Base-by-base conservation (phyloP, 2,888 invertebrate genomes). In the Coremacera marginata region DNA sequence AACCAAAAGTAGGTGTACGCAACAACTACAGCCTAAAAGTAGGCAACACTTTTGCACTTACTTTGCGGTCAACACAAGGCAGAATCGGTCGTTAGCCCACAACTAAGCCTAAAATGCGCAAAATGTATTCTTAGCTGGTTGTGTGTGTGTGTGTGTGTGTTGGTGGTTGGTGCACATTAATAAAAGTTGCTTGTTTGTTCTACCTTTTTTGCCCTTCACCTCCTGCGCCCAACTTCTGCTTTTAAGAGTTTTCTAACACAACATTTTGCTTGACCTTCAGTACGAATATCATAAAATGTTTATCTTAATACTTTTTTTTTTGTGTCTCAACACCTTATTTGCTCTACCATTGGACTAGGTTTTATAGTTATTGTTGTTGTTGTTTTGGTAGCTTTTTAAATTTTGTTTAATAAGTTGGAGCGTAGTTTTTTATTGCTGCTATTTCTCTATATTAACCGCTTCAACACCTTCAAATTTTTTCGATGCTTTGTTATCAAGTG, bases 281-380 rank as follows among this genome's bases (percentile, higher is more conserved):
- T 25, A 31, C 27, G 51, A 68, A 68, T 68, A 51, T 68, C 49
- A 68, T 68, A 68, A 68, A 68, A 68, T 68, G 68, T 68, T 68
- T 68, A 68, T 68, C 51, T 68, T 27, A 4, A 68, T 68, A 51
- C 51, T 68, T 51, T 68, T 11, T 63, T 34, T n/a, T n/a, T n/a
- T n/a, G n/a, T n/a, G n/a, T 65, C 37, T 19, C 37, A 34, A 11
- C 63, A 27, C 44, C 37, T 67, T 37, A 5, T 67, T 67, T n/a
- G 3, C 37, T 19, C 22, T 37, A 27, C 22, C 34, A n/a, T 19
- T 63, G 4, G 25, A 27, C 25, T 60, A 27, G 19, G 22, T 22
- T 44, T 44, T 44, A 7, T 44, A 11, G 1, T 8, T 37, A 5
- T 31, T 31, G 31, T 14, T 44, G 11, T 44, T 2, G 1, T 44